These are phyloP conservation scores for Rattus rattus DNA, from an alignment of 2,113 vertebrate genomes.

Conservation along the genomic window DNA sequence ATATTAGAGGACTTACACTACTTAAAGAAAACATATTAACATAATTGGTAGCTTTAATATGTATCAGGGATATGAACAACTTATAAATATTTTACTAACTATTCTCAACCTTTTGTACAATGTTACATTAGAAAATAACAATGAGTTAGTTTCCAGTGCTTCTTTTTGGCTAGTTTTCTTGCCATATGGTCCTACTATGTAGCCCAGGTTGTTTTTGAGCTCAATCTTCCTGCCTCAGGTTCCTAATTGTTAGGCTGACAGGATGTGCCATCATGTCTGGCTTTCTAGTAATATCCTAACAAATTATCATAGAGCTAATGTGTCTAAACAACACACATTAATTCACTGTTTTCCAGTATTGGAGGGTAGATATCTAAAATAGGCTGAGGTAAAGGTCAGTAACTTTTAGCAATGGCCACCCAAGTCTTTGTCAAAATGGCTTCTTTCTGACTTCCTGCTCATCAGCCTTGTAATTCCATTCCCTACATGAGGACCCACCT, in stretches of 20 bases:
- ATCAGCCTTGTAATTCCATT: background rate
- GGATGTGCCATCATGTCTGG: background rate
- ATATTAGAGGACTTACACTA: background rate
- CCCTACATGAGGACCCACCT: background rate
- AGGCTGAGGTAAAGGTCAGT: background rate
- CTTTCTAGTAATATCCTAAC: background rate
- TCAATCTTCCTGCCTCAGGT: background rate
- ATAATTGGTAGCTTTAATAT: background rate
- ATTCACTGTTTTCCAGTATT: background rate
- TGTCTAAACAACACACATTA: background rate
- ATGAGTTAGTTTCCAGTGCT: background rate
- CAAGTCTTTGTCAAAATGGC: background rate
- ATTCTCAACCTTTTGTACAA: background rate
- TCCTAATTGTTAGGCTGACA: background rate
- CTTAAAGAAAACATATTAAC: background rate
- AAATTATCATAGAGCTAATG: background rate
- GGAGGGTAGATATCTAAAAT: background rate
- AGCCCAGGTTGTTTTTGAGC: background rate
- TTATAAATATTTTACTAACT: background rate
- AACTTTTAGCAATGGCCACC: background rate
- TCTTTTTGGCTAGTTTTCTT: background rate
- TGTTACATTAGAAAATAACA: background rate
- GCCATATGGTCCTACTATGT: background rate
- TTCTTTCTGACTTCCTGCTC: background rate
- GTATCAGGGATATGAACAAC: background rate